Evolutionary conservation across 2,888 invertebrate genomes (phyloP).

Genomic region (Synergus laeviventris): DNA sequence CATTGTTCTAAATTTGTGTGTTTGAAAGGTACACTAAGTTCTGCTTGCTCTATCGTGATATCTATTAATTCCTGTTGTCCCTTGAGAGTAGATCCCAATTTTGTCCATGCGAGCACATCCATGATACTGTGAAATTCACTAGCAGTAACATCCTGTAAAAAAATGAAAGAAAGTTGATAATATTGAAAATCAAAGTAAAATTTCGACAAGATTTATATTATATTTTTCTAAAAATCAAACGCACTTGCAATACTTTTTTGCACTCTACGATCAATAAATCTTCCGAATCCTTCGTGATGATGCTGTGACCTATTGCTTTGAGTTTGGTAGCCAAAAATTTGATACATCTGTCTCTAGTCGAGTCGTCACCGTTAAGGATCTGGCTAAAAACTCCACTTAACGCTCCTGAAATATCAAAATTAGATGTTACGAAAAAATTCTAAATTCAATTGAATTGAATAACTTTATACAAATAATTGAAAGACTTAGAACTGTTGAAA

Average conservation of each 20-base stretch:
- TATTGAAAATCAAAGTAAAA: background rate
- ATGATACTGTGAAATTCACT: slow-evolving; percentile 95
- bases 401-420: slow-evolving; percentile 76
- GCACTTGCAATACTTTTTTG: slow-evolving; percentile 89
- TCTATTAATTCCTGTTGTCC: slow-evolving; percentile 93
- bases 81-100: slow-evolving; percentile 86
- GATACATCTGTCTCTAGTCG: slow-evolving; percentile 90
- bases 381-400: slow-evolving; percentile 84
- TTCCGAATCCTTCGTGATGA: slow-evolving; percentile 90
- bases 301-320: slow-evolving; percentile 85
- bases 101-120: slow-evolving; percentile 89
- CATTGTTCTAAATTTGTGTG: slow-evolving; percentile 84
- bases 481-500: too few relatives aligned
- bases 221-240: background rate
- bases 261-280: slow-evolving; percentile 89
- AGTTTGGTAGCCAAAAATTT: slow-evolving; percentile 92
- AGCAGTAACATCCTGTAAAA: slow-evolving; percentile 88
- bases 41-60: slow-evolving; percentile 90
- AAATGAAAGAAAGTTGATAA: slow-evolving; percentile 14
- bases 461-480: too few relatives aligned
- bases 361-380: slow-evolving; percentile 83
- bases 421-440: background rate
- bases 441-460: too few relatives aligned
- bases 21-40: slow-evolving; percentile 85
- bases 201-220: slow-evolving; percentile 28